Evolutionary conservation across 1,140 invertebrate species (phyloP).

Genomic region (Tetragnatha versicolor): DNA sequence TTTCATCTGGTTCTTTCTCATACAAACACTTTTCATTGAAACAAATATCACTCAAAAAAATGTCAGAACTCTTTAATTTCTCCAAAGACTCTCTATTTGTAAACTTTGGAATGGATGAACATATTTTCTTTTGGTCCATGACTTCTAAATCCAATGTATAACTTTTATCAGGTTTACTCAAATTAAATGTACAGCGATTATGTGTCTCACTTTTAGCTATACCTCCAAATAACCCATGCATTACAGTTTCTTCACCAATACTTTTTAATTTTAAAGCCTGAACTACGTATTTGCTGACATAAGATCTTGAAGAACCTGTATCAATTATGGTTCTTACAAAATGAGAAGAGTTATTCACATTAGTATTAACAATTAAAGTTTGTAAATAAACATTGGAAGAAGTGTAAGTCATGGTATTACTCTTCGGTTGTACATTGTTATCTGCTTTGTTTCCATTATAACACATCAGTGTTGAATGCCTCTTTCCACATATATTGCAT

Average conservation of each 20-base stretch:
- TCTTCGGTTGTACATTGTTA: neutral
- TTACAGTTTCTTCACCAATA: neutral
- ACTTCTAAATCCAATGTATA: neutral
- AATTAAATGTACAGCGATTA: neutral
- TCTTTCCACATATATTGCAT: neutral
- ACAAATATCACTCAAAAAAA: too few species aligned
- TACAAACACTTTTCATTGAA: too few species aligned
- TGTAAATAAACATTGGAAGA: neutral
- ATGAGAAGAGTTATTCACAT: neutral
- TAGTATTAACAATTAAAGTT: neutral
- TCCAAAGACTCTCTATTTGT: too few species aligned
- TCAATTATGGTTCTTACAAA: neutral
- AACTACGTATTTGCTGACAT: neutral
- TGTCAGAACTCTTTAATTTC: too few species aligned
- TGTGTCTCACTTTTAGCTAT: neutral
- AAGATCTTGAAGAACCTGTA: neutral
- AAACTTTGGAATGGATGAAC: neutral
- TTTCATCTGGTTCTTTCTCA: too few species aligned
- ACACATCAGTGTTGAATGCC: neutral
- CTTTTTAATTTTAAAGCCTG: neutral
- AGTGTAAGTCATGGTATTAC: neutral
- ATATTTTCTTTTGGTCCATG: neutral
- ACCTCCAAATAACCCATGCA: neutral
- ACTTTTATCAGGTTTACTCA: neutral
- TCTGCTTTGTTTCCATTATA: neutral